A percentile compares a stretch with the other conserved stretches of the same genome.
phyloP scores from a whole-genome alignment of 2,113 vertebrate species.

The Lepus timidus region DNA sequence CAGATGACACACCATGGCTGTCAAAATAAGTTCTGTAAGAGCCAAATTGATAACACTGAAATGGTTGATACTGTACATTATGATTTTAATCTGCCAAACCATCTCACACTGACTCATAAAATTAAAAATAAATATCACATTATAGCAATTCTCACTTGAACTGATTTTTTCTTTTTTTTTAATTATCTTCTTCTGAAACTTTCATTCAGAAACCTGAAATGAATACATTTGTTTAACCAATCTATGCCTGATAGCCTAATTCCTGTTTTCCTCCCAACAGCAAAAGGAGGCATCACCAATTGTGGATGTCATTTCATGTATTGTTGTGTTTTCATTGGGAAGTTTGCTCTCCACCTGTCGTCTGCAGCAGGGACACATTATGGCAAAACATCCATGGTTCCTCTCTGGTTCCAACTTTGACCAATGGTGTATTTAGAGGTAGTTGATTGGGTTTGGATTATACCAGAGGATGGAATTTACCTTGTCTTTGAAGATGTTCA shows the following conservation, averaged over 20 bases:
- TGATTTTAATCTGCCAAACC: constrained; percentile 67
- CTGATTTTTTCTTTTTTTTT: neutral
- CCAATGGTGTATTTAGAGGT: neutral
- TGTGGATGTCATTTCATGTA: neutral
- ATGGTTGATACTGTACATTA: constrained; percentile 57
- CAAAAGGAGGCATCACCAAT: neutral
- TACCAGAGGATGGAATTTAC: neutral
- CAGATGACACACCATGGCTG: neutral
- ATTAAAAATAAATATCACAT: constrained; percentile 75
- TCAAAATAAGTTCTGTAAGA: constrained; percentile 61
- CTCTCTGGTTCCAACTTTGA: neutral
- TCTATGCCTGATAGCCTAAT: neutral
- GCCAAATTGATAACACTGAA: constrained; percentile 48
- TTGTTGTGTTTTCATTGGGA: neutral
- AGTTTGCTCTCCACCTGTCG: neutral
- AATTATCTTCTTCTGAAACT: constrained; percentile 22
- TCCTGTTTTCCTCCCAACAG: neutral
- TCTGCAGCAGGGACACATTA: neutral
- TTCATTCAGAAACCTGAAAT: constrained; percentile 49
- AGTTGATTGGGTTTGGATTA: neutral
- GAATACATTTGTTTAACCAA: constrained; percentile 42
- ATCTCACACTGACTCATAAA: constrained; percentile 62
- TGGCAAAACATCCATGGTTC: fast-evolving
- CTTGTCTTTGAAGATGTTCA: constrained; percentile 37
- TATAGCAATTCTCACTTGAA: constrained; percentile 46